Percentiles rank a stretch among this genome's conserved stretches.
These are phyloP conservation scores for Labroides dimidiatus DNA, from an alignment of 2,797 vertebrate species.

Conservation along the genomic window DNA sequence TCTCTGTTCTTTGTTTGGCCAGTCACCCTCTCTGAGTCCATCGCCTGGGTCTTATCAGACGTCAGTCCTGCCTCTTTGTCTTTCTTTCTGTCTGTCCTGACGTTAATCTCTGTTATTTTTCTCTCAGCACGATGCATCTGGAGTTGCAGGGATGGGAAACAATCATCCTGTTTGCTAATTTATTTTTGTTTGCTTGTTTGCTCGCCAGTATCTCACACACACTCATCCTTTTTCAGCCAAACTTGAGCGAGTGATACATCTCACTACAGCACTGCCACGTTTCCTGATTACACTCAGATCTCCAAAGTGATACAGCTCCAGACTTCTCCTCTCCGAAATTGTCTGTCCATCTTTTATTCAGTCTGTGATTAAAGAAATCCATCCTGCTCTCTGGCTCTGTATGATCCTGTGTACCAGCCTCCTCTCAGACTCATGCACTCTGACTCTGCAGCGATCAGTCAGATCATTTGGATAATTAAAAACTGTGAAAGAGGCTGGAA, in stretches of 20 bases:
- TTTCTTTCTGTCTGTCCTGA: background rate
- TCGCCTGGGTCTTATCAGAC: background rate
- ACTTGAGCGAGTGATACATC: background rate
- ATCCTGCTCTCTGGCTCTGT: too few relatives aligned
- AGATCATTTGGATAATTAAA: constrained; percentile 50
- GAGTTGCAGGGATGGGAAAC: background rate
- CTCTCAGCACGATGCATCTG: background rate
- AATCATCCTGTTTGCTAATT: constrained; percentile 20
- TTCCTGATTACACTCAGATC: background rate
- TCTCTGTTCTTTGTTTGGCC: background rate
- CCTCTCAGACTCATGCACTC: background rate
- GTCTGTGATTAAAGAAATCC: background rate
- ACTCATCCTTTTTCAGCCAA: background rate
- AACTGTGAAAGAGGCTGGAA: constrained; percentile 35
- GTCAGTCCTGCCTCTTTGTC: background rate
- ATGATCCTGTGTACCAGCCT: background rate
- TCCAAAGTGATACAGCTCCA: background rate
- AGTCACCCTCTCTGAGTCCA: background rate
- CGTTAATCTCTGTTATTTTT: background rate
- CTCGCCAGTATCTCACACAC: background rate
- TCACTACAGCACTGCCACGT: background rate
- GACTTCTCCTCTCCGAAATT: constrained; percentile 10
- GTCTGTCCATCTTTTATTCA: too few relatives aligned
- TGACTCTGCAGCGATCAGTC: too few relatives aligned
- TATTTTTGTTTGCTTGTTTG: constrained; percentile 19